Conservation (phyloP, 2,888 invertebrate species). For the Netelia melanura region DNA sequence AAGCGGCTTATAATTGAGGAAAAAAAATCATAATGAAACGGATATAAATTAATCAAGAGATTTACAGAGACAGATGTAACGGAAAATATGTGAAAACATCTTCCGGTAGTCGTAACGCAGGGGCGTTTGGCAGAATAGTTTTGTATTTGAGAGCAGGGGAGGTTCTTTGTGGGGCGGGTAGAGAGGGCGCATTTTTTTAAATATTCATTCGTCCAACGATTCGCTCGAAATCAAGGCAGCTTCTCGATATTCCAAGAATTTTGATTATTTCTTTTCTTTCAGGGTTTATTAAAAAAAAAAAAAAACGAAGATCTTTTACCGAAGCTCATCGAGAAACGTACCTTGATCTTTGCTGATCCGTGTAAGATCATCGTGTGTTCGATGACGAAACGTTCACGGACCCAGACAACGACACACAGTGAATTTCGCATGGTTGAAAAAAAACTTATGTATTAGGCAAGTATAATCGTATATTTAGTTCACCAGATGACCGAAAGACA, state of each 20-base stretch:
- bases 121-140: constrained; percentile 74
- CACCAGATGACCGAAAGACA: background rate
- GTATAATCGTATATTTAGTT: background rate
- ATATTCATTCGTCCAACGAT: constrained; percentile 11
- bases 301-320: background rate
- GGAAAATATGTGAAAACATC: constrained; percentile 77
- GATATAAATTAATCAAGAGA: constrained; percentile 75
- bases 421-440: background rate
- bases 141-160: constrained; percentile 68
- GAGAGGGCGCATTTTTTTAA: constrained; percentile 12
- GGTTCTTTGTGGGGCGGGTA: constrained; percentile 16
- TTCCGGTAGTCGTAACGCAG: constrained; percentile 71
- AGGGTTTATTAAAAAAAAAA: background rate
- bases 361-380: constrained; percentile 3
- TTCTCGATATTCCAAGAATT: background rate
- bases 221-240: constrained; percentile 23
- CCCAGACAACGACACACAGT: background rate
- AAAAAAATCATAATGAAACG: constrained; percentile 65
- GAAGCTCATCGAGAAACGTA: background rate
- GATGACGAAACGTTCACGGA: constrained; percentile 26
- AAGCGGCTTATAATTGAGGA: constrained; percentile 57
- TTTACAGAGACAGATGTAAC: constrained; percentile 84
- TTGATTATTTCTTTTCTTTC: constrained; percentile 7
- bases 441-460: background rate
- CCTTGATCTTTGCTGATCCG: constrained; percentile 3